A percentile compares a stretch with the other conserved stretches of the same genome.
Conservation (phyloP, 2,113 vertebrate species). For the Bettongia penicillata region DNA sequence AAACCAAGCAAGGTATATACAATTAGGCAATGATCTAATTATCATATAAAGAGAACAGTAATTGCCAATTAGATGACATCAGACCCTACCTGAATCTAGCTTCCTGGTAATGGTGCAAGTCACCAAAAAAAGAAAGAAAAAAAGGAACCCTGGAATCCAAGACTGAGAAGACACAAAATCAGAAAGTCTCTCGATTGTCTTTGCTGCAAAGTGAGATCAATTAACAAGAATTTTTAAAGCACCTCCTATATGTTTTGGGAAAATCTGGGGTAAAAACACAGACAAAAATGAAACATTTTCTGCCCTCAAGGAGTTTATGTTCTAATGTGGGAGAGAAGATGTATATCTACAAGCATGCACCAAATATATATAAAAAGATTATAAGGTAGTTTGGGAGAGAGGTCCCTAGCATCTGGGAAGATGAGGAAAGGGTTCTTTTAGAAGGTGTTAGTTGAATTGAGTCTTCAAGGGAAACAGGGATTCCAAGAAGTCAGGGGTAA, state of each 20-base stretch:
- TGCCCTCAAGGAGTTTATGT: neutral
- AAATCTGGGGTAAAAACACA: neutral
- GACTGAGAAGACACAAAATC: neutral
- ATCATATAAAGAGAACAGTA: neutral
- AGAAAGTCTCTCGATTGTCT: neutral
- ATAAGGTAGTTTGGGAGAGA: too few relatives aligned
- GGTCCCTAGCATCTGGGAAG: neutral
- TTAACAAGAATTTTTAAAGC: neutral
- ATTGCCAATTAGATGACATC: neutral
- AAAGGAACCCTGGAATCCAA: neutral
- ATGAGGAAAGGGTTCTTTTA: neutral
- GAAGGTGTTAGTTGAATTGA: neutral
- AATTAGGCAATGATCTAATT: neutral
- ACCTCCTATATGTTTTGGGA: neutral
- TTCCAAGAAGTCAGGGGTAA: neutral
- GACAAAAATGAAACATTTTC: neutral
- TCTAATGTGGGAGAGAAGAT: neutral
- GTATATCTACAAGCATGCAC: neutral
- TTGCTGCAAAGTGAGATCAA: neutral
- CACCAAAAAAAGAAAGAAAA: too few relatives aligned
- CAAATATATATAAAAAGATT: neutral
- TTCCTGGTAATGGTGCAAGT: neutral
- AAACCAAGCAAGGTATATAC: neutral
- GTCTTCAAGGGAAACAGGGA: neutral
- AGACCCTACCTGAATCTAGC: neutral